Conservation (phyloP, 2,797 vertebrate species). For the Knipowitschia caucasica region DNA sequence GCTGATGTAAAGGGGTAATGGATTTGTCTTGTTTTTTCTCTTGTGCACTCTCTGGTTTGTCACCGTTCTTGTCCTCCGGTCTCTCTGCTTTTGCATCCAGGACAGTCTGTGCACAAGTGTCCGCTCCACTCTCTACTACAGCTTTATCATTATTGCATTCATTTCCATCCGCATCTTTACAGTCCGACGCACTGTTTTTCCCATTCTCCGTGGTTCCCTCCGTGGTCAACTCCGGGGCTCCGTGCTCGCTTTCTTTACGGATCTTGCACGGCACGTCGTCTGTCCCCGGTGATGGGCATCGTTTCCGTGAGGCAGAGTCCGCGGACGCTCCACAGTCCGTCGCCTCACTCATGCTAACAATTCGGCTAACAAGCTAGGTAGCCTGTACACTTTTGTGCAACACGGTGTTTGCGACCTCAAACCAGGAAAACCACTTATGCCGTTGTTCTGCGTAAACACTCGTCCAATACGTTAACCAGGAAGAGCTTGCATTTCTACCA, state of each 20-base stretch:
- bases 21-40: slow-evolving; percentile 19
- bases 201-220: slow-evolving; percentile 28
- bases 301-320: slow-evolving; percentile 68
- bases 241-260: slow-evolving; percentile 54
- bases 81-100: slow-evolving; percentile 33
- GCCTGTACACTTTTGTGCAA: slow-evolving; percentile 28
- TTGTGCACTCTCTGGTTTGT: slow-evolving; percentile 31
- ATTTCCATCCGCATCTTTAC: slow-evolving; percentile 21
- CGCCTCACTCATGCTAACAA: slow-evolving; percentile 72
- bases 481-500: slow-evolving; percentile 46
- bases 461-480: slow-evolving; percentile 32
- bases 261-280: slow-evolving; percentile 59
- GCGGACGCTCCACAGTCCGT: slow-evolving; percentile 64
- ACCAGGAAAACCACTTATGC: not conserved
- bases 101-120: slow-evolving; percentile 16
- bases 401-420: not conserved
- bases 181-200: slow-evolving; percentile 39
- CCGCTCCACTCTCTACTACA: slow-evolving; percentile 7
- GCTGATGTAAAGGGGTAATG: slow-evolving; percentile 50
- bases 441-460: slow-evolving; percentile 22
- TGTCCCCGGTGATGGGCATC: slow-evolving; percentile 59
- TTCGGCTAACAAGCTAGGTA: slow-evolving; percentile 48
- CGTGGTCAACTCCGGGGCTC: slow-evolving; percentile 16
- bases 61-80: slow-evolving; percentile 20
- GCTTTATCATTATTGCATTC: slow-evolving; percentile 17